These are phyloP conservation scores for Decapterus maruadsi DNA, from an alignment of 2,797 vertebrate genomes.

Conservation along the genomic window DNA sequence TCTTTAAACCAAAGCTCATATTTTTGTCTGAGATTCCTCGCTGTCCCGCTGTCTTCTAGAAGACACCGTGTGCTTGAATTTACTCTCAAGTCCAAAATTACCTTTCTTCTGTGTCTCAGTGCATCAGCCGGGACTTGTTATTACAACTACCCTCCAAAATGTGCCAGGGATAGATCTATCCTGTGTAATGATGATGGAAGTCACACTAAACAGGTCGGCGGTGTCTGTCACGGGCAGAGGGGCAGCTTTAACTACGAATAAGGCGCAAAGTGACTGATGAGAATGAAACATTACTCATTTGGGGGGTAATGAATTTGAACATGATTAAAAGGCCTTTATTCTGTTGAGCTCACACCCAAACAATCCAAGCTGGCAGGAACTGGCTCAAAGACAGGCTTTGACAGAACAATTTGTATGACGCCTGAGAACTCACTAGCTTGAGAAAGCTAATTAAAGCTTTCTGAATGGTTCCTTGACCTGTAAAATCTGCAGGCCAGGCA, in stretches of 20 bases:
- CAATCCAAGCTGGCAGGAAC: constrained; percentile 66
- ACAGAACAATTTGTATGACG: constrained; percentile 82
- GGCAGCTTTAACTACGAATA: constrained; percentile 36
- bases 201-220: constrained; percentile 47
- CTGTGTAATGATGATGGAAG: constrained; percentile 61
- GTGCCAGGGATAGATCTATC: constrained; percentile 59
- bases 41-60: constrained; percentile 46
- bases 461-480: constrained; percentile 82
- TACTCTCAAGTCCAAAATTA: constrained; percentile 59
- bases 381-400: constrained; percentile 78
- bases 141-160: constrained; percentile 55
- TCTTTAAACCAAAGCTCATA: constrained; percentile 74
- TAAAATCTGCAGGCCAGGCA: constrained; percentile 71
- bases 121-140: constrained; percentile 60
- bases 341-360: constrained; percentile 71
- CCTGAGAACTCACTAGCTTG: constrained; percentile 78
- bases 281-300: constrained; percentile 75
- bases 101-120: constrained; percentile 48
- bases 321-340: constrained; percentile 75
- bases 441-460: constrained; percentile 82
- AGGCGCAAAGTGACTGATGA: constrained; percentile 51
- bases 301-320: constrained; percentile 77
- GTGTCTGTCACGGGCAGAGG: constrained; percentile 53
- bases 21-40: constrained; percentile 63
- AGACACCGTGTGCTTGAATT: constrained; percentile 47